Evolutionary conservation across 2,113 vertebrate species (phyloP), one percentile per base, ranked within the genome.

Genomic region (Microcebus tavaratra): DNA sequence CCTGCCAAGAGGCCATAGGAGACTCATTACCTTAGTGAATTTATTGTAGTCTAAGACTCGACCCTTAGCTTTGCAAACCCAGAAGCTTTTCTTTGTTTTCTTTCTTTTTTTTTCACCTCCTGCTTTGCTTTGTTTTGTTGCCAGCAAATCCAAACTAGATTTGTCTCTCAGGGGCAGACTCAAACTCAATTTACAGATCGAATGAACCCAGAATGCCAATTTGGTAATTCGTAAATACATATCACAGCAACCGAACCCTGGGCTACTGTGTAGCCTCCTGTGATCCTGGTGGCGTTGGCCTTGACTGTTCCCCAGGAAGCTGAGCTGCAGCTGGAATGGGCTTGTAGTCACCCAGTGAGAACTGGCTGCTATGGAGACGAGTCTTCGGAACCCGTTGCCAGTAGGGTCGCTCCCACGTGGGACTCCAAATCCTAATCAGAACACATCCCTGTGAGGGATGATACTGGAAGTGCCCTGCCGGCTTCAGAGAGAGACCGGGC

Each of bases 391-490:
- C 45, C 42, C 2, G 1, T 50, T 31, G 50, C 59, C 15, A 12
- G 14, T 29, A 34, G 1, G 0, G 57, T 23, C 23, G 42, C 42
- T 25, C 55, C 67, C 5, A 20, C 0, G 0, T 15, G 5, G 20
- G 27, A 53, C 34, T 48, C 50, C 12, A 53, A 7, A 9, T 48
- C 8, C 3, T 0, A 18, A 1, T 31, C 13, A 25, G 45, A 14
- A 8, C 50, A 6, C 29, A 29, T 2, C 29, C 27, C 25, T 21
- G 34, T 34, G 0, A 0, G 31, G 25, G 14, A 20, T 50, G 18
- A 6, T 10, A 25, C 12, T 10, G 15, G 70, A 55, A 12, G 57
- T 17, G 6, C 42, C 73, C 76, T 39, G 10, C 10, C 2, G 9
- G 27, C n/a, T 20, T 50, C 39, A 23, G 25, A 42, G 84, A 27